Conservation (phyloP, 2,888 invertebrate genomes). For the Hypomecis punctinalis region DNA sequence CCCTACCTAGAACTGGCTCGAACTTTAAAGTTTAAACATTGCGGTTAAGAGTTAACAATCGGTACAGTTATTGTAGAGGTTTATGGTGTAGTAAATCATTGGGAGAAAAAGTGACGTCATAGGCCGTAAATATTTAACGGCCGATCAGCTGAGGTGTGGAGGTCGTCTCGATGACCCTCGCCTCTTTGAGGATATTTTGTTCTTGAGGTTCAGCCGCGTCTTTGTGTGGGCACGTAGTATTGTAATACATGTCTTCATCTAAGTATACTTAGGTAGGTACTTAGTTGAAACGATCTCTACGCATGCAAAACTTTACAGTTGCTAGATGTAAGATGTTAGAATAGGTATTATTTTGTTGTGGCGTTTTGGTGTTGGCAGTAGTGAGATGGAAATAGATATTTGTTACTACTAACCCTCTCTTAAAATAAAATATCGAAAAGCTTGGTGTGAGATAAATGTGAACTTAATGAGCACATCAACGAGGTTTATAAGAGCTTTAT, state of each 20-base stretch:
- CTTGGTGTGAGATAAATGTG: no score
- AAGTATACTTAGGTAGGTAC: not conserved
- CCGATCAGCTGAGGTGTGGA: slow-evolving; percentile 79
- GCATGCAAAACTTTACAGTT: no score
- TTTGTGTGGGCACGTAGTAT: slow-evolving; percentile 5
- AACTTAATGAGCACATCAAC: no score
- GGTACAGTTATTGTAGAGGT: slow-evolving; percentile 81
- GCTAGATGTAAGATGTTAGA: no score
- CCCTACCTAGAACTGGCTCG: slow-evolving; percentile 77
- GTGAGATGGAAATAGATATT: no score
- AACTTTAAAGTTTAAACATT: slow-evolving; percentile 67
- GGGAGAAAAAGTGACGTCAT: slow-evolving; percentile 81
- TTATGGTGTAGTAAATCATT: slow-evolving; percentile 82
- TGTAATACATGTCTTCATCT: not conserved
- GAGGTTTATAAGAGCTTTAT: no score
- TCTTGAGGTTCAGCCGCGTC: slow-evolving; percentile 7
- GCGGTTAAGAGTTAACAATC: slow-evolving; percentile 84
- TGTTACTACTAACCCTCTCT: no score
- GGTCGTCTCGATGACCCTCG: slow-evolving; percentile 60
- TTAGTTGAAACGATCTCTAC: not conserved
- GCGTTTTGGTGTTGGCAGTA: no score
- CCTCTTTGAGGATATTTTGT: slow-evolving; percentile 35
- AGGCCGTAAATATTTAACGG: slow-evolving; percentile 78
- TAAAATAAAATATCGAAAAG: no score
- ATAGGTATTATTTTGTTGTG: no score